Base-by-base conservation (phyloP, 2,888 invertebrate genomes). In the Ommatoiulus sabulosus region DNA sequence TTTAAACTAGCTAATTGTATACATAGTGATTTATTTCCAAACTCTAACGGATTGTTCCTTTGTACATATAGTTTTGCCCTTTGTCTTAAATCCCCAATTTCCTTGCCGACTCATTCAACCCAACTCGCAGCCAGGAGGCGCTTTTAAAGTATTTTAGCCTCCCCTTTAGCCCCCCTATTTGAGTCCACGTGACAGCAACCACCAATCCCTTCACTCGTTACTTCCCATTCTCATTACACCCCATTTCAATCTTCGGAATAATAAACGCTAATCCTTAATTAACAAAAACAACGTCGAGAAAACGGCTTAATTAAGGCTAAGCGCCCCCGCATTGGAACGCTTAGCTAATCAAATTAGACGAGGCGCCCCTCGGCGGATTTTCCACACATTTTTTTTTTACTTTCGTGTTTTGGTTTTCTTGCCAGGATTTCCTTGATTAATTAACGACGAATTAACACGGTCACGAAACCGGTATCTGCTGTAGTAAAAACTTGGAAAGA, bases 181-280 rank as follows among this genome's bases (percentile, higher is more conserved):
- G 7, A 7, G 10, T 52, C 52, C 52, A 3, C 10, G 3, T 52
- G 7, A 72, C 7, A 20, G 20, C 72, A 1, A 72, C 7, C 72
- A 1, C 24, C 5, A 8, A 72, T 72, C 7, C 20, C 72, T 5
- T 72, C 24, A 24, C 24, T 24, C 20, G 4, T 24, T 72, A 24
- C 72, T 72, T 72, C 7, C 24, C 72, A n/a, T 72, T 72, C 72
- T 72, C 72, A 72, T 72, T 72, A 72, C 7, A 52, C 1, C 63
- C 63, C n/a, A 63, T 63, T 63, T 63, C n/a, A 63, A 63, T 63
- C 72, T 24, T 7, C 4, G 10, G 72, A 72, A 72, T 24, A 72
- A 72, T 72, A 20, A 72, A 72, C 72, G 72, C 72, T 72, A 72
- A 72, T 72, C 72, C 72, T 72, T 72, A 72, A 72, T 72, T 72